phyloP scores from a whole-genome alignment of 2,113 vertebrate species.

The Anguilla japonica region DNA sequence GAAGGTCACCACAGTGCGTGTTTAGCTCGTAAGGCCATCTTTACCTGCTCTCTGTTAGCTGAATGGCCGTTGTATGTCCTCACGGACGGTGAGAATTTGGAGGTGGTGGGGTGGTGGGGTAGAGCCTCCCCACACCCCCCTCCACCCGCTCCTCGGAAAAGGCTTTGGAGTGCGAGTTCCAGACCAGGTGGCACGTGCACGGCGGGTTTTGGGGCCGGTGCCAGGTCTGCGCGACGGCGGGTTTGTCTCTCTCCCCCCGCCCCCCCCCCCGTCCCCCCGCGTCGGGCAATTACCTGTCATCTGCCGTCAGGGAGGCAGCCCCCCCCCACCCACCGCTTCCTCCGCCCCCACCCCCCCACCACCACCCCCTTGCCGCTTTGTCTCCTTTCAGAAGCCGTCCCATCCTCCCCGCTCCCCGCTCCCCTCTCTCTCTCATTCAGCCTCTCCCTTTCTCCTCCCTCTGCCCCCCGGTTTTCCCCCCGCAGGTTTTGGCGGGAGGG shows the following conservation, averaged over 20 bases:
- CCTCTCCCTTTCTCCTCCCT: background rate
- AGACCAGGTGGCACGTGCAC: background rate
- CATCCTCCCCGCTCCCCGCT: background rate
- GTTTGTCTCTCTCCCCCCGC: background rate
- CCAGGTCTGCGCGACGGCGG: background rate
- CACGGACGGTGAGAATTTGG: no score
- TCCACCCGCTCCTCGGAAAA: no score
- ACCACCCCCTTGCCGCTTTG: background rate
- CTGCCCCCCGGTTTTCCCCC: background rate
- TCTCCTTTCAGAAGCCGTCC: constrained; percentile 50
- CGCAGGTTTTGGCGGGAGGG: background rate
- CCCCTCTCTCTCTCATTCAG: background rate
- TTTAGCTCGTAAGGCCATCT: no score
- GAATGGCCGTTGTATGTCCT: no score
- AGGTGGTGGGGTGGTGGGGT: no score
- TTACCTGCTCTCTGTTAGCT: no score
- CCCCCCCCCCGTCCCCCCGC: background rate
- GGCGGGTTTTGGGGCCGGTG: background rate
- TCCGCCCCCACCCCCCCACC: constrained; percentile 20
- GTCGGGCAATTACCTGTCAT: constrained; percentile 1
- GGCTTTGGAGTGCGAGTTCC: background rate
- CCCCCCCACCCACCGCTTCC: constrained; percentile 25
- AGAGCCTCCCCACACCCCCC: no score
- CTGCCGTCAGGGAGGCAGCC: background rate
- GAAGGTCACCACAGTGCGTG: no score